These are phyloP conservation scores for Axis porcinus DNA, from an alignment of 2,113 vertebrate species.

Conservation along the genomic window DNA sequence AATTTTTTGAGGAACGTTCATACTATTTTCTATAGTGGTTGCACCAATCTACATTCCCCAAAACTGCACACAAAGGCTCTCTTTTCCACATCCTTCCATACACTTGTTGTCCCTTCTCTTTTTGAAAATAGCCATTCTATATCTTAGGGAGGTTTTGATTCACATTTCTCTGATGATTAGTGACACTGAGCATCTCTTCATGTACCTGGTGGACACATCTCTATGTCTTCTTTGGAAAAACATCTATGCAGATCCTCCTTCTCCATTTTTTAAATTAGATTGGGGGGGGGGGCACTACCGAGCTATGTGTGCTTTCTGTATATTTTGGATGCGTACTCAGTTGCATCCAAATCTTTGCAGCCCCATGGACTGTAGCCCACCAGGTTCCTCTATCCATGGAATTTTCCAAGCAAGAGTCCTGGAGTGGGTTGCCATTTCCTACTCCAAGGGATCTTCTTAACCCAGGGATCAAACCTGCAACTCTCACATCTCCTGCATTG, in stretches of 20 bases:
- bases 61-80: not conserved
- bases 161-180: not conserved
- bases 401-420: not conserved
- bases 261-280: not conserved
- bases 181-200: not conserved
- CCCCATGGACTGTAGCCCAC: not conserved
- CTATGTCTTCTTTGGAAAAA: not conserved
- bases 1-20: not conserved
- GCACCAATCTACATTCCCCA: not conserved
- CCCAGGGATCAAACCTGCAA: not conserved
- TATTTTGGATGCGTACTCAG: not conserved
- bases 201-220: not conserved
- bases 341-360: not conserved
- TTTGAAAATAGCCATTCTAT: not conserved
- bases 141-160: not conserved
- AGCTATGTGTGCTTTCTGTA: not conserved
- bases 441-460: not conserved
- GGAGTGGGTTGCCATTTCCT: not conserved
- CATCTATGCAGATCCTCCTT: not conserved
- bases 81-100: not conserved
- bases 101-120: not conserved
- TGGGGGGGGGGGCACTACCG: accelerated
- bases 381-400: not conserved
- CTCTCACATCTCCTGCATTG: not conserved
- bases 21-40: not conserved